Evolutionary conservation across 1,140 invertebrate genomes (phyloP), one percentile per base, ranked within the genome.

Genomic region (Pentalonia nigronervosa): DNA sequence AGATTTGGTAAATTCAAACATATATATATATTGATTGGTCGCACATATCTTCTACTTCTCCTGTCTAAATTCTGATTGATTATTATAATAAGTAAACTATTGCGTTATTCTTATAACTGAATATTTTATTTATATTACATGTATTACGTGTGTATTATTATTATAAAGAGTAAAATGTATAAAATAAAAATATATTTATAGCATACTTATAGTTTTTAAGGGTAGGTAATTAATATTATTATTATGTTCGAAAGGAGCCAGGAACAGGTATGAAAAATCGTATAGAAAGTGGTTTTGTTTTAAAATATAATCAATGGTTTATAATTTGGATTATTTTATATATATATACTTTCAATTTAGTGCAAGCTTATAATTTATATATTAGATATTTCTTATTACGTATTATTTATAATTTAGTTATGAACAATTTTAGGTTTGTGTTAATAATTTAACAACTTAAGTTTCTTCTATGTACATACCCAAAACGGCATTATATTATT

Each of bases 51-150:
- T 76, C 60, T 76, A 17, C 14, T 76, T n/a, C 60, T 76, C 30
- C 60, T 76, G 30, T 76, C 60, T 76, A 76, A 76, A n/a, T n/a
- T 76, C 60, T 76, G n/a, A 76, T 76, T 76, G 60, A 76, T 76
- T 76, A 76, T 76, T 76, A 76, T 76, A 17, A 76, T 76, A 76
- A n/a, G 60, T 76, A 17, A 34, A 76, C n/a, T 76, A 76, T 76
- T 76, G 11, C n/a, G 14, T n/a, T n/a, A 17, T n/a, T 4, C 60
- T n/a, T 76, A 76, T n/a, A n/a, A 30, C n/a, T 76, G 14, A 34
- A 76, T n/a, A 76, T 76, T 76, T n/a, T 76, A 76, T 76, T n/a
- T 76, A 76, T 76, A n/a, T 76, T 23, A 1, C 14, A 53, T 21
- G 14, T 14, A 34, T n/a, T 17, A 0, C 6, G 6, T 34, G n/a